These are phyloP conservation scores for Xerus rutilus DNA, from an alignment of 2,797 vertebrate species.

Conservation along the genomic window DNA sequence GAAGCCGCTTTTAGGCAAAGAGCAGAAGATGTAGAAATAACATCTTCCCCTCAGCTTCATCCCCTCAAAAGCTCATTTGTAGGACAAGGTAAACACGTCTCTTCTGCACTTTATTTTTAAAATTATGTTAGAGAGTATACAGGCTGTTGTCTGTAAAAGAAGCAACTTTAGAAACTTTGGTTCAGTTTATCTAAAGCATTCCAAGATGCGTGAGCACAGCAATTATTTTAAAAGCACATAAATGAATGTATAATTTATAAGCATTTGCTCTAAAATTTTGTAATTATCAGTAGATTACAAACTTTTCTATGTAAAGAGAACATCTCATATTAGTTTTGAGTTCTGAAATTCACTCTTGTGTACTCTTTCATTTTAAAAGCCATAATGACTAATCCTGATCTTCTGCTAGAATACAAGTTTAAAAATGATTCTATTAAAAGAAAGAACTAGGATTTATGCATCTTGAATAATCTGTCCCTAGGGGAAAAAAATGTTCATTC, in stretches of 20 bases:
- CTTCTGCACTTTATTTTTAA: slow-evolving; percentile 63
- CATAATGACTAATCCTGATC: slow-evolving; percentile 67
- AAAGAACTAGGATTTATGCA: slow-evolving; percentile 65
- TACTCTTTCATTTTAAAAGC: slow-evolving; percentile 66
- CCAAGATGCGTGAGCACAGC: slow-evolving; percentile 54
- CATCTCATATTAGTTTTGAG: slow-evolving; percentile 32
- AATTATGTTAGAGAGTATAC: slow-evolving; percentile 41
- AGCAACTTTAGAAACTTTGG: slow-evolving; percentile 56
- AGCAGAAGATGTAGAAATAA: slow-evolving; percentile 46
- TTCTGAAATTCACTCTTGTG: slow-evolving; percentile 61
- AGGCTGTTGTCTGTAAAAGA: slow-evolving; percentile 64
- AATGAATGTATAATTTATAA: slow-evolving; percentile 15
- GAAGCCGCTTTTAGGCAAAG: slow-evolving; percentile 54
- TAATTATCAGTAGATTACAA: slow-evolving; percentile 63
- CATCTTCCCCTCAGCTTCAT: slow-evolving; percentile 27
- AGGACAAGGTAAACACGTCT: slow-evolving; percentile 42
- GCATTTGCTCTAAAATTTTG: slow-evolving; percentile 53
- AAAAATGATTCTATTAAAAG: slow-evolving; percentile 64
- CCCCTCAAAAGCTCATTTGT: slow-evolving; percentile 58
- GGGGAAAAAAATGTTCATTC: slow-evolving; percentile 56
- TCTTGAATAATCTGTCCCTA: slow-evolving; percentile 63
- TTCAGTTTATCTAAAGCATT: slow-evolving; percentile 5
- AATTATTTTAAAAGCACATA: slow-evolving; percentile 63
- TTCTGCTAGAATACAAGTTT: slow-evolving; percentile 47
- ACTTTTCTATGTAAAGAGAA: slow-evolving; percentile 31